Base-by-base conservation (phyloP, 2,888 invertebrate genomes). In the Volucella inanis region DNA sequence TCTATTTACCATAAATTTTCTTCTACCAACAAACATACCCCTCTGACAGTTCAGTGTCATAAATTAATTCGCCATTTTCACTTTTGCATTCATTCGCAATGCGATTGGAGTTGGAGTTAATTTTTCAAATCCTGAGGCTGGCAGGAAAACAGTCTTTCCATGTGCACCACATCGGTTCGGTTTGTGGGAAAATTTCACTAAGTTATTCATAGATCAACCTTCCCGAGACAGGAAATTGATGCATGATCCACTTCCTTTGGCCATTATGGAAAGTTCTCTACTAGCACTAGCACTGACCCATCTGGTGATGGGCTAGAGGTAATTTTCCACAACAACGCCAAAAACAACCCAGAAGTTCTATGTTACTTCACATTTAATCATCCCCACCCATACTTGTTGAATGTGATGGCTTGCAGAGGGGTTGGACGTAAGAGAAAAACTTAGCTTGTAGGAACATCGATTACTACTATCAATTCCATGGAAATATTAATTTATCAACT, bases 401-500 rank as follows among this genome's bases (percentile, higher is more conserved):
- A 50, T 49, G n/a, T 57, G 39, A 39, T 39, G 41, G 22, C 15
- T 22, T 47, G 4, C 49, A 18, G 12, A 57, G 22, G 14, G 39
- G 18, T 22, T 14, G 9, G 31, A 6, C 11, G 55, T 22, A 8
- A 0, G 38, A 11, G 12, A 31, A 12, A 52, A 14, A 55, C 45
- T 41, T 49, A 22, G 12, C 47, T 22, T 74, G 59, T 57, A 59
- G 49, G 15, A 67, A 75, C 65, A 52, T 31, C 49, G 57, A 65
- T 43, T 38, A 50, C 12, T 55, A 38, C 59, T 67, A 64, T 75
- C 75, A 75, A 67, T 49, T 31, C 57, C 15, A 38, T 49, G 49
- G 64, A 59, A 75, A 65, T 39, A 50, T 75, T 75, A 75, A 75
- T 75, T 59, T 67, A 67, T 67, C 43, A n/a, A 4, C 31, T 12